Percentiles rank a stretch among this genome's conserved stretches.
phyloP scores from a whole-genome alignment of 2,113 vertebrate species.

The Ellobius talpinus region DNA sequence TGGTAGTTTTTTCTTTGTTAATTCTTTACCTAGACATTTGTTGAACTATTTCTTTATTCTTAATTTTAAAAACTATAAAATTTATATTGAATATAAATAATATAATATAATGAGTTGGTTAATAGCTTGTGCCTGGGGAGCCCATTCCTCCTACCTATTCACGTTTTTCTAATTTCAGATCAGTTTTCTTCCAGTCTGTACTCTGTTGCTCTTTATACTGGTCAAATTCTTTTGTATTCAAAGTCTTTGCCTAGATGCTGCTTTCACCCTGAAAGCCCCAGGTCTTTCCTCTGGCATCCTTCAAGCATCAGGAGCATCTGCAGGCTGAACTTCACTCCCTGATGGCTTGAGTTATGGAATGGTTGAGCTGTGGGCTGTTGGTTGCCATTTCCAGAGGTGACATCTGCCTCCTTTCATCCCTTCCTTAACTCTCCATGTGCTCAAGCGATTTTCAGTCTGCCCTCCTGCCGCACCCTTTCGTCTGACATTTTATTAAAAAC shows the following conservation, averaged over 20 bases:
- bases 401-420: not conserved
- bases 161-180: constrained; percentile 11
- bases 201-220: not conserved
- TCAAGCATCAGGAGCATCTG: not conserved
- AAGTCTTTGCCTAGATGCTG: not conserved
- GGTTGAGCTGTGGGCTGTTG: not conserved
- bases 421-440: not conserved
- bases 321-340: not conserved
- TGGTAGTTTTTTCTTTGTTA: not conserved
- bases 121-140: not conserved
- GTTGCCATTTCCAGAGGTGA: not conserved
- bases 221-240: not conserved
- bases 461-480: not conserved
- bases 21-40: not conserved
- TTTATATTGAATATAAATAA: not conserved
- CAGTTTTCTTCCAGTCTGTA: not conserved
- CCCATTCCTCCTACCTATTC: not conserved
- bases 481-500: not conserved
- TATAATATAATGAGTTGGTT: not conserved
- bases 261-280: not conserved
- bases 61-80: not conserved
- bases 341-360: not conserved
- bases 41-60: constrained; percentile 11
- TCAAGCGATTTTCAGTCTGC: not conserved
- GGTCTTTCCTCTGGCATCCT: not conserved